Base-by-base conservation (phyloP, 2,797 vertebrate genomes). In the Poeciliopsis paucimaculata region DNA sequence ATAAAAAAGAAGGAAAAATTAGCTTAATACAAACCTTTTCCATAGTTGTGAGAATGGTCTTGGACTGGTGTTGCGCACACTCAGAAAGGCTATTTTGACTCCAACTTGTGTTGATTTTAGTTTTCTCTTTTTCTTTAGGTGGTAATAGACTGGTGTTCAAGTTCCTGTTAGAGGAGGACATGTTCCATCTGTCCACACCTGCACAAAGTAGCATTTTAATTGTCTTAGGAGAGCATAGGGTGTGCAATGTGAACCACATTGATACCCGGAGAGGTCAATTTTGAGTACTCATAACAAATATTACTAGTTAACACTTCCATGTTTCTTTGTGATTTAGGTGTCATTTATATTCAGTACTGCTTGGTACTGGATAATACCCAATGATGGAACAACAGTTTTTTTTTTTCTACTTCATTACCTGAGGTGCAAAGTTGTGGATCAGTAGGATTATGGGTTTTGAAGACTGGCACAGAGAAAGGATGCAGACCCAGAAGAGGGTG, bases 401-500 rank as follows among this genome's bases (percentile, higher is more conserved):
- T 16, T 31, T 10, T 36, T 5, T 20, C 1, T 41, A 20, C 81
- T 7, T 53, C 95, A 94, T 96, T 97, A 93, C 96, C 97, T 83
- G 96, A 78, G 81, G 93, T 90, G 77, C 91, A 94, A 18, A 95
- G 94, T 90, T 97, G 97, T 88, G 96, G 96, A 34, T 93, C 88
- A 86, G 85, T 74, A 34, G 96, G 93, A 88, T 97, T 93, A 0
- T 96, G 94, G 88, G 95, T 97, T 90, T 96, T 96, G 70, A 95
- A 90, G 57, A 95, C 91, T 90, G 97, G 89, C 68, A 95, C 92
- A 94, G 98, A 98, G 51, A 96, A 86, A 15, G 98, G 95, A 81
- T 97, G 96, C 53, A 99, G 95, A 86, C 97, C 96, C 88, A 98
- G 88, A 80, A 99, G 93, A 0, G 97, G 96, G 62, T 97, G 96